A percentile compares a stretch with the other conserved stretches of the same genome.
These are phyloP conservation scores for Philotrypesis tridentata DNA, from an alignment of 1,140 invertebrate species.

Conservation along the genomic window DNA sequence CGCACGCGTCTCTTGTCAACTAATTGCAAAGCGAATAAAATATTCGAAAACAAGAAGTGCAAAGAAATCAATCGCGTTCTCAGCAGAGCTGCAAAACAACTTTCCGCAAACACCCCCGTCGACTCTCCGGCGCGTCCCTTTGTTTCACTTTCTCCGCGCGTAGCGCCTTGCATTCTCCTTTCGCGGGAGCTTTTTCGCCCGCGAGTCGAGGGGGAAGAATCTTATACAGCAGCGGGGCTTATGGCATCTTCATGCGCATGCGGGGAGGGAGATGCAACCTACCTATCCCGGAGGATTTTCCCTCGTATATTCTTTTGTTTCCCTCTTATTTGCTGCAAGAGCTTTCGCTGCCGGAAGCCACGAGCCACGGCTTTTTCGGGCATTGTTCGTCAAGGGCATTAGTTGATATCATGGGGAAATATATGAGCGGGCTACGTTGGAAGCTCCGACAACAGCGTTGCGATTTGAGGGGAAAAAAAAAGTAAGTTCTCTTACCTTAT, in stretches of 20 bases:
- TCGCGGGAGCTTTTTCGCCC: not conserved
- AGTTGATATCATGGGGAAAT: too few relatives aligned
- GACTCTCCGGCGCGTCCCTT: not conserved
- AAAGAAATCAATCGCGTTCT: too few relatives aligned
- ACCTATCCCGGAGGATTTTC: not conserved
- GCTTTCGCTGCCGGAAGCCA: not conserved
- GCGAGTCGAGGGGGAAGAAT: not conserved
- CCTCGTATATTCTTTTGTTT: constrained; percentile 38
- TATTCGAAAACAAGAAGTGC: too few relatives aligned
- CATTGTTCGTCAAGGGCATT: not conserved
- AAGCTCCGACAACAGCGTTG: too few relatives aligned
- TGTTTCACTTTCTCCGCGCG: not conserved
- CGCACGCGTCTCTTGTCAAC: too few relatives aligned
- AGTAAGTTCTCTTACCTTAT: too few relatives aligned
- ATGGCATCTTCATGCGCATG: constrained; percentile 13
- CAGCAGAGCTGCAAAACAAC: too few relatives aligned
- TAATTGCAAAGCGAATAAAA: too few relatives aligned
- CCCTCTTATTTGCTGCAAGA: not conserved
- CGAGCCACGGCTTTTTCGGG: not conserved
- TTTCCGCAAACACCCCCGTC: too few relatives aligned
- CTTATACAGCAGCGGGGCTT: not conserved
- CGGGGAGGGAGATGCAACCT: constrained; percentile 11
- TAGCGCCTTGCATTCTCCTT: not conserved
- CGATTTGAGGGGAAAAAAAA: too few relatives aligned
- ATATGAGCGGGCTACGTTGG: too few relatives aligned